phyloP scores from a whole-genome alignment of 92 coral and sea anemone species.

The Scolanthus callimorphus region DNA sequence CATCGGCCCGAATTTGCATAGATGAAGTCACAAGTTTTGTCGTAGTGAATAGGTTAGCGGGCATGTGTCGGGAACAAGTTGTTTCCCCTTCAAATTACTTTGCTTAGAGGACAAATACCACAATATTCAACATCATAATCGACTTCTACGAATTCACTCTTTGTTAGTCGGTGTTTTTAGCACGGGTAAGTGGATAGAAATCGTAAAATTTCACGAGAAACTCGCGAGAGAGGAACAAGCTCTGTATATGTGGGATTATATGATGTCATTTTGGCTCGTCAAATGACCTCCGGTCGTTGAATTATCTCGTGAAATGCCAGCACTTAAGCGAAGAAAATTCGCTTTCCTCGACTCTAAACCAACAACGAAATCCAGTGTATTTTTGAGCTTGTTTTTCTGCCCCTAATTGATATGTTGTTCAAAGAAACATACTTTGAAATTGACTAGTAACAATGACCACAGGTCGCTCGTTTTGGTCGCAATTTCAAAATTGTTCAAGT shows the following conservation, averaged over 20 bases:
- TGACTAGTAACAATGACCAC: no score
- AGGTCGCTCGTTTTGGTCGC: no score
- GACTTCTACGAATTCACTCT: neutral
- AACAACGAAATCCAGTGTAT: neutral
- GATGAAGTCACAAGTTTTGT: constrained; percentile 89
- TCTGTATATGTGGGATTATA: constrained; percentile 40
- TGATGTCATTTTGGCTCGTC: constrained; percentile 45
- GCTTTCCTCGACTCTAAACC: constrained; percentile 9
- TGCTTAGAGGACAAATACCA: neutral
- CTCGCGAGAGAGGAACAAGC: neutral
- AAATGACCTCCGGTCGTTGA: constrained; percentile 51
- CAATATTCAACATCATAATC: neutral
- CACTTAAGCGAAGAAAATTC: constrained; percentile 26
- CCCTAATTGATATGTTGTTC: no score
- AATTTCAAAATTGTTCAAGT: no score
- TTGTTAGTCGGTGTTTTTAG: no score
- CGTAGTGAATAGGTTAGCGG: constrained; percentile 79
- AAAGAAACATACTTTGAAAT: no score
- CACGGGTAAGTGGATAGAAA: neutral
- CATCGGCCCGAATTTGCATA: constrained; percentile 87
- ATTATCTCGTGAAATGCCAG: constrained; percentile 43
- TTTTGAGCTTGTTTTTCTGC: no score
- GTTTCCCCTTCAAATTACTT: constrained; percentile 13
- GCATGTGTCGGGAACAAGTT: constrained; percentile 17
- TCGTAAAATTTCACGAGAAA: neutral